These are phyloP conservation scores for Mesorhabditis spiculigera DNA, from an alignment of 2,888 invertebrate species.

Conservation along the genomic window DNA sequence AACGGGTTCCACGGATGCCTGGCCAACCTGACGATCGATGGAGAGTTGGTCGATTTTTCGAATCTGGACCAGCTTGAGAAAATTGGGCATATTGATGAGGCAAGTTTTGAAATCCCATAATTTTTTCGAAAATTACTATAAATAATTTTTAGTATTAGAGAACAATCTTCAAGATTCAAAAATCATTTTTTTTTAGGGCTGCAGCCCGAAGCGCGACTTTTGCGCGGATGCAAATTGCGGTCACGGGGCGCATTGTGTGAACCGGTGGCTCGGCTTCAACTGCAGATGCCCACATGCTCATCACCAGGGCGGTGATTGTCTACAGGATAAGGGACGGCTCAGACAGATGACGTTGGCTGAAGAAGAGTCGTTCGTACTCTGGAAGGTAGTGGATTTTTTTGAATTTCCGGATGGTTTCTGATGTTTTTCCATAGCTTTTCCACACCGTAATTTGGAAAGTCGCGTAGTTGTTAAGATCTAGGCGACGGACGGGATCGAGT, in stretches of 20 bases:
- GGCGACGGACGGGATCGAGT: too few relatives aligned
- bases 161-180: too few relatives aligned
- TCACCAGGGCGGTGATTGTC: slow-evolving; percentile 25
- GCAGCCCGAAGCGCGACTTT: slow-evolving; percentile 20
- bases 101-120: slow-evolving; percentile 20
- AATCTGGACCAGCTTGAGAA: slow-evolving; percentile 38
- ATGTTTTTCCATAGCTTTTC: too few relatives aligned
- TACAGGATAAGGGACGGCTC: neutral
- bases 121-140: slow-evolving; percentile 16
- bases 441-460: too few relatives aligned
- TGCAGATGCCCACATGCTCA: slow-evolving; percentile 43
- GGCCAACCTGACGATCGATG: slow-evolving; percentile 35
- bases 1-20: slow-evolving; percentile 32
- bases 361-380: slow-evolving; percentile 38
- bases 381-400: slow-evolving; percentile 8
- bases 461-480: too few relatives aligned
- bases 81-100: slow-evolving; percentile 34
- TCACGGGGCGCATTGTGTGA: slow-evolving; percentile 3
- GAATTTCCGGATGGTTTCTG: too few relatives aligned
- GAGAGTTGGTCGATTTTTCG: slow-evolving; percentile 43
- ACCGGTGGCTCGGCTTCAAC: slow-evolving; percentile 38
- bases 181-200: slow-evolving; percentile 15
- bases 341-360: slow-evolving; percentile 29
- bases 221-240: slow-evolving; percentile 15
- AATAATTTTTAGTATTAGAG: too few relatives aligned